phyloP scores from a whole-genome alignment of 2,888 invertebrate genomes.

The Bombylius major region DNA sequence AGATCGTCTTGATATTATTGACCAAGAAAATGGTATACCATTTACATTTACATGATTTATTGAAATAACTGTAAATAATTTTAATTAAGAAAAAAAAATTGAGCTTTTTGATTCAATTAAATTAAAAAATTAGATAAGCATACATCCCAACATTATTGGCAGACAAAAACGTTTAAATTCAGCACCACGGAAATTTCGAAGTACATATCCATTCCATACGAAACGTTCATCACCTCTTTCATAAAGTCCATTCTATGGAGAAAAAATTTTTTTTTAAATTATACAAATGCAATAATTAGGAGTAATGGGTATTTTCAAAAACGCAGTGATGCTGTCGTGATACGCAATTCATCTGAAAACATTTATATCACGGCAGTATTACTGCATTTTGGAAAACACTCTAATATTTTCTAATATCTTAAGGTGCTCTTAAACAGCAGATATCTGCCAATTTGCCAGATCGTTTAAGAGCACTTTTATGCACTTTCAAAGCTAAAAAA shows the following conservation, averaged over 20 bases:
- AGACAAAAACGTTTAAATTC: conserved; percentile 70
- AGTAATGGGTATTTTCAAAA: too few species aligned
- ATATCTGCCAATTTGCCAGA: too few species aligned
- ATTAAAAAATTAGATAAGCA: neutral
- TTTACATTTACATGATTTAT: conserved; percentile 70
- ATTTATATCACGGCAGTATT: too few species aligned
- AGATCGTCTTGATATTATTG: conserved; percentile 78
- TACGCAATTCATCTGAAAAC: too few species aligned
- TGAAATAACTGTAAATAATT: conserved; percentile 47
- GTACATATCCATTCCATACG: conserved; percentile 82
- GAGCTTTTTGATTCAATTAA: too few species aligned
- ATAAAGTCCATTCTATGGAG: conserved; percentile 53
- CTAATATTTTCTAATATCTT: neutral
- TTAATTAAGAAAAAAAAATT: too few species aligned
- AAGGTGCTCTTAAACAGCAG: too few species aligned
- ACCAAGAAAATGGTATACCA: conserved; percentile 71
- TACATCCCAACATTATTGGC: conserved; percentile 86
- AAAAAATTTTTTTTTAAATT: conserved; percentile 10
- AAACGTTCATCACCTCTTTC: conserved; percentile 78
- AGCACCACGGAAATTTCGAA: conserved; percentile 61
- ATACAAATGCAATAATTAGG: neutral
- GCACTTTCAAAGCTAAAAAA: neutral
- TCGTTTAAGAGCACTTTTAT: too few species aligned
- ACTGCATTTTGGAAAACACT: too few species aligned
- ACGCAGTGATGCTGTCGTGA: too few species aligned